Percentiles rank a stretch among this genome's conserved stretches.
These are phyloP conservation scores for Recurvirostra avosetta DNA, from an alignment of 2,113 vertebrate species.

Conservation along the genomic window DNA sequence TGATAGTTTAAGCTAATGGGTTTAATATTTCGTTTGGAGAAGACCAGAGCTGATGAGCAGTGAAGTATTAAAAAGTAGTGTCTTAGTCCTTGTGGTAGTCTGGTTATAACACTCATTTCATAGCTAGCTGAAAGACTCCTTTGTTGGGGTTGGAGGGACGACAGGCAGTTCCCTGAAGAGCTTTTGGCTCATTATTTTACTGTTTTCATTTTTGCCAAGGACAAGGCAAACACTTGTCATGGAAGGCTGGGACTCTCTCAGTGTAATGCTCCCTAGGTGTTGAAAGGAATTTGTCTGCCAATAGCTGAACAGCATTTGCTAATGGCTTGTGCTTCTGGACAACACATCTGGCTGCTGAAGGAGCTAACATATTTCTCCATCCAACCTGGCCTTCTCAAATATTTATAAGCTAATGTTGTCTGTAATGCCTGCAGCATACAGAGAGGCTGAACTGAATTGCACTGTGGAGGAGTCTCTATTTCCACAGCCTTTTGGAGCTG, in stretches of 20 bases:
- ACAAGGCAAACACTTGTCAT: not conserved
- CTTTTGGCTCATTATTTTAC: slow-evolving; percentile 21
- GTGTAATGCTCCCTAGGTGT: not conserved
- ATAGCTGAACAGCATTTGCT: not conserved
- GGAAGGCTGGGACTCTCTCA: not conserved
- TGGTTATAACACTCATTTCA: not conserved
- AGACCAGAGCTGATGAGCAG: not conserved
- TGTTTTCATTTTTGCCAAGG: slow-evolving; percentile 24
- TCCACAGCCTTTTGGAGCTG: slow-evolving; percentile 18
- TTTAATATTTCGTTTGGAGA: not conserved
- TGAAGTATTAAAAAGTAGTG: not conserved
- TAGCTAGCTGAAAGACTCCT: not conserved
- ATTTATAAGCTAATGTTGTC: slow-evolving; percentile 44
- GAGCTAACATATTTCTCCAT: not conserved
- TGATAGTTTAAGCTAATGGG: not conserved
- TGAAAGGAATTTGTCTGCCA: not conserved
- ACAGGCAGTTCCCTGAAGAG: not conserved
- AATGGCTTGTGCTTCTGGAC: slow-evolving; percentile 16
- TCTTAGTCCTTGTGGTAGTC: not conserved
- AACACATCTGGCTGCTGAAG: slow-evolving; percentile 35
- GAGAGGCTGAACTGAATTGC: not conserved
- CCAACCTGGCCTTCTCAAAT: slow-evolving; percentile 22
- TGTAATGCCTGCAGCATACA: not conserved
- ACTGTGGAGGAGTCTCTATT: not conserved
- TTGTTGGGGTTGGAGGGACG: not conserved